A percentile compares a stretch with the other conserved stretches of the same genome.
phyloP scores from a whole-genome alignment of 35 echinoderm and acorn worm genomes.

The Hemicentrotus pulcherrimus region DNA sequence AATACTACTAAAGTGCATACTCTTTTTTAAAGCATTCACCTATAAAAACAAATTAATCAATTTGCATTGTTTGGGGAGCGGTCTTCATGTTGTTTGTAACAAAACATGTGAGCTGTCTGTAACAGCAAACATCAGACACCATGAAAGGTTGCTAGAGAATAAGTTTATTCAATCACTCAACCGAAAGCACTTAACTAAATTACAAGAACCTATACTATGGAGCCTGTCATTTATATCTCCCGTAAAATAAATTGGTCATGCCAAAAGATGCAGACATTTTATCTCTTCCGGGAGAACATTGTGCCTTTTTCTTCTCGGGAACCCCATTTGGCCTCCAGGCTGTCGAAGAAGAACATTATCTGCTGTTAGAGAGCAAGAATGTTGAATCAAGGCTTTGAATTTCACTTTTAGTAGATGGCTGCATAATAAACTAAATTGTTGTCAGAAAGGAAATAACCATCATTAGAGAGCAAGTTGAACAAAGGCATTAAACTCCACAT shows the following conservation, averaged over 20 bases:
- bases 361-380: neutral
- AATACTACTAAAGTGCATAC: neutral
- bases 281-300: neutral
- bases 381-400: neutral
- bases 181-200: neutral
- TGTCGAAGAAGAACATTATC: neutral
- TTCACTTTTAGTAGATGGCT: neutral
- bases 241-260: neutral
- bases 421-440: neutral
- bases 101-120: neutral
- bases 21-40: neutral
- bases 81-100: neutral
- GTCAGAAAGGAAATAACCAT: neutral
- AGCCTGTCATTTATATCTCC: neutral
- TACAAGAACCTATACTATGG: neutral
- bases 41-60: neutral
- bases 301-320: neutral
- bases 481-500: no score
- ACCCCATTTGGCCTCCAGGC: neutral
- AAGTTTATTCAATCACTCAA: constrained; percentile 5
- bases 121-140: neutral
- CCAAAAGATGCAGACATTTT: neutral
- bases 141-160: neutral
- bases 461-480: no score
- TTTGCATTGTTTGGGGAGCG: neutral